Evolutionary conservation across 2,113 vertebrate species (phyloP), one percentile per base, ranked within the genome.

Genomic region (Callocephalon fimbriatum): DNA sequence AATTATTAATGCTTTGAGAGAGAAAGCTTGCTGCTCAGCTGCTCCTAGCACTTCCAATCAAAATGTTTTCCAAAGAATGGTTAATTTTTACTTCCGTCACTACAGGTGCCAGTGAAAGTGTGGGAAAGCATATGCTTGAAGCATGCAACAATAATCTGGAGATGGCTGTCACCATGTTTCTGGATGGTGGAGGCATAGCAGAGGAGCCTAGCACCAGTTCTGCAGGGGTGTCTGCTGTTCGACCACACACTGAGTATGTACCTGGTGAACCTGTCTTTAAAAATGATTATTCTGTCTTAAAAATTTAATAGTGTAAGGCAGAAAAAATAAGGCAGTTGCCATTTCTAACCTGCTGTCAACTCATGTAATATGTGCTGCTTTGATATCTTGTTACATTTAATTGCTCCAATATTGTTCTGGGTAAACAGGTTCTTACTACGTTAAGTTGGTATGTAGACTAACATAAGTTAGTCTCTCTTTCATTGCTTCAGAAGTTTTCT

Each of bases 151-250:
- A 99, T 95, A 99, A 99, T 80, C 97, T 99, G 97, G 99, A 99
- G 98, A 99, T 99, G 99, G 99, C 99, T 31, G 99, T 99, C 82
- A 99, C 99, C 48, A 99, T 99, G 99, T 99, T 99, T 96, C 97
- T 99, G 97, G 99, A 99, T 54, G 99, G 99, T 76, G 99, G 99
- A 19, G 99, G 98, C 66, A 99, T 99, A 22, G 98, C 99, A 35
- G 99, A 99, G 94, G 99, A 99, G 92, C 99, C 99, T 78, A 99
- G 99, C 98, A 99, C 99, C 96, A 99, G 99, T 75, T 99, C 98
- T 3, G 98, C 99, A 18, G 99, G 98, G 9, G 98, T 98, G 66
- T 99, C 99, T 12, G 98, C 99, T 56, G 99, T 98, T 83, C 99
- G 98, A 50, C 98, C 98, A 1, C 99, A 98, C 76, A 63, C 98